A percentile compares a stretch with the other conserved stretches of the same genome.
phyloP scores from a whole-genome alignment of 64 coral and sea anemone species.

The Pachyseris speciosa region DNA sequence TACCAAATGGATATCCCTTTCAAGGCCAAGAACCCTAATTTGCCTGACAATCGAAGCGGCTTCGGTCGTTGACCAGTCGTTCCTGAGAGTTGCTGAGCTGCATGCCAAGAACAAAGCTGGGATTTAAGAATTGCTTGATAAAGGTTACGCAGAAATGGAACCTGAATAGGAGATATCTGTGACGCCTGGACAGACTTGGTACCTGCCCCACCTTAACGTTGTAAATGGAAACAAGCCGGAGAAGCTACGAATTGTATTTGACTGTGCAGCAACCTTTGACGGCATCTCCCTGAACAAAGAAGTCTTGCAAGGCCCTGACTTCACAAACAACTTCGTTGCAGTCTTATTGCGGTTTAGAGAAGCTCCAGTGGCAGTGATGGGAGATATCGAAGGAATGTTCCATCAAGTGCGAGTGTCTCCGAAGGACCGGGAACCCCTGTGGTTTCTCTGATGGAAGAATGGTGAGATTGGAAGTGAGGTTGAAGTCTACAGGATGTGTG shows the following conservation, averaged over 20 bases:
- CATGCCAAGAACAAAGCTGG: neutral
- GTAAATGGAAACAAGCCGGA: constrained; percentile 23
- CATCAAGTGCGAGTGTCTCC: neutral
- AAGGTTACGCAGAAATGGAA: constrained; percentile 32
- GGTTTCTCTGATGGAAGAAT: neutral
- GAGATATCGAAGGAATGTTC: constrained; percentile 4
- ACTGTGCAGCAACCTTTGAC: constrained; percentile 3
- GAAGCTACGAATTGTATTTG: constrained; percentile 27
- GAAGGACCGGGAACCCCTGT: neutral
- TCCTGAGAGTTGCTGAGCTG: constrained; percentile 10
- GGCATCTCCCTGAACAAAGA: constrained; percentile 29
- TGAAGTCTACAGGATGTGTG: constrained; percentile 24
- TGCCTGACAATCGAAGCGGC: constrained; percentile 60
- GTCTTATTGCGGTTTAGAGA: neutral
- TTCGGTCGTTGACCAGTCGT: neutral
- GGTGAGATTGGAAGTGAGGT: constrained; percentile 19
- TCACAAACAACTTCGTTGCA: neutral
- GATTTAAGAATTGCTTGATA: neutral
- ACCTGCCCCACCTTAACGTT: constrained; percentile 20
- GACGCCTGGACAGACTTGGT: neutral
- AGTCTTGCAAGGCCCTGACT: constrained; percentile 4
- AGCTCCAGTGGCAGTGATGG: constrained; percentile 4
- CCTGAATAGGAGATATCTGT: neutral
- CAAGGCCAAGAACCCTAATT: constrained; percentile 59
- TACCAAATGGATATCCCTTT: constrained; percentile 72